Base-by-base conservation (phyloP, 2,888 invertebrate species). In the Molanna angustata region DNA sequence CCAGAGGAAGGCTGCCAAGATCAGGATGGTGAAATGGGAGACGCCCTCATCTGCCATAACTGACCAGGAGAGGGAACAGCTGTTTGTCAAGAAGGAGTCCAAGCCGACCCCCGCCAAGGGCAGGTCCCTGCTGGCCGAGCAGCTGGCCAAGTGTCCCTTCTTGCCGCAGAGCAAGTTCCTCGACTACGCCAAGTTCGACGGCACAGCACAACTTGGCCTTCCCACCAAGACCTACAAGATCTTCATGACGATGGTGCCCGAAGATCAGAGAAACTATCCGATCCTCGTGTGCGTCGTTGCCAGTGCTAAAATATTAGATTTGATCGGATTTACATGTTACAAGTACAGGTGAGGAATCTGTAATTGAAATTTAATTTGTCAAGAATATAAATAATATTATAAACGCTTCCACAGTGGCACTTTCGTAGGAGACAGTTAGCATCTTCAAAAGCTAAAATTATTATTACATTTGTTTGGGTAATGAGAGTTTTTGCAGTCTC, bases 261-360 rank as follows among this genome's bases (percentile, higher is more conserved):
- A 85, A 57, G 85, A 86, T 50, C 84, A 90, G 58, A 83, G 91
- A 59, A 84, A 86, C 61, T 94, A 91, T 72, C 94, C 95, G 0
- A 74, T 95, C 68, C 81, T 84, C 63, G 83, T 94, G 47, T 84
- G 86, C 63, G 90, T 94, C 46, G 78, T 92, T 53, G 83, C 88
- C 14, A 84, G 82, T 63, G 94, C 95, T 19, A 93, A 88, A 74
- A 90, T 96, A 49, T 80, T 83, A 63, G 95, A 97, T 68, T 80
- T 96, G 22, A 91, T 97, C 66, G 97, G 97, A 27, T 83, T 96
- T 49, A 91, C 91, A 63, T 90, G 94, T 72, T 93, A 91, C 67
- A 89, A 91, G 74, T 88, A 84, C 82, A 74, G 83, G 84, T 76
- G 74, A 60, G 17, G 4, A 48, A n/a, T n/a, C n/a, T n/a, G n/a